A percentile compares a stretch with the other conserved stretches of the same genome.
Conservation (phyloP, 2,888 invertebrate species). For the Opisthograptis luteolata region DNA sequence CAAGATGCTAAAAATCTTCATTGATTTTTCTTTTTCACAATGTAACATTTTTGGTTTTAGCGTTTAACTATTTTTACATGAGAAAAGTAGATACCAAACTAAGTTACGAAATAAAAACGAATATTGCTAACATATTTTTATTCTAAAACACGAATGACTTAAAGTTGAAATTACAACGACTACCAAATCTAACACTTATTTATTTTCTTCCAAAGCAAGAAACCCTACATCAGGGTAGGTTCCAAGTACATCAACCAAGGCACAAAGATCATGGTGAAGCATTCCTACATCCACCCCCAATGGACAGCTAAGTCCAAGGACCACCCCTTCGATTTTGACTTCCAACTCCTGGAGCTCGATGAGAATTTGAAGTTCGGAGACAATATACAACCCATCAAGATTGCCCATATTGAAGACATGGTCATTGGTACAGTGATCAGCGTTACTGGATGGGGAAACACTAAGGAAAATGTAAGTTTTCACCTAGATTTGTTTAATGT, state of each 20-base stretch:
- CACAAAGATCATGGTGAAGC: constrained; percentile 49
- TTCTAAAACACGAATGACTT: too few species aligned
- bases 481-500: background rate
- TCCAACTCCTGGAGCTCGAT: constrained; percentile 63
- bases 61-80: too few species aligned
- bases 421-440: constrained; percentile 69
- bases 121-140: too few species aligned
- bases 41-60: too few species aligned
- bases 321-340: constrained; percentile 75
- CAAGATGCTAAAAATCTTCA: too few species aligned
- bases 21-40: too few species aligned
- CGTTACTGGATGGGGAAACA: constrained; percentile 78
- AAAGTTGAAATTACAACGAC: background rate
- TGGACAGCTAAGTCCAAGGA: constrained; percentile 63
- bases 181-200: background rate
- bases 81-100: too few species aligned
- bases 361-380: constrained; percentile 61
- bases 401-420: constrained; percentile 74
- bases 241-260: constrained; percentile 70
- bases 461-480: constrained; percentile 70
- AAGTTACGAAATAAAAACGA: too few species aligned
- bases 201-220: constrained; percentile 55
- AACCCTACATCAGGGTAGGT: constrained; percentile 65
- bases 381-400: constrained; percentile 64
- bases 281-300: constrained; percentile 57